Evolutionary conservation across 2,797 vertebrate genomes (phyloP).

Genomic region (Erpetoichthys calabaricus): DNA sequence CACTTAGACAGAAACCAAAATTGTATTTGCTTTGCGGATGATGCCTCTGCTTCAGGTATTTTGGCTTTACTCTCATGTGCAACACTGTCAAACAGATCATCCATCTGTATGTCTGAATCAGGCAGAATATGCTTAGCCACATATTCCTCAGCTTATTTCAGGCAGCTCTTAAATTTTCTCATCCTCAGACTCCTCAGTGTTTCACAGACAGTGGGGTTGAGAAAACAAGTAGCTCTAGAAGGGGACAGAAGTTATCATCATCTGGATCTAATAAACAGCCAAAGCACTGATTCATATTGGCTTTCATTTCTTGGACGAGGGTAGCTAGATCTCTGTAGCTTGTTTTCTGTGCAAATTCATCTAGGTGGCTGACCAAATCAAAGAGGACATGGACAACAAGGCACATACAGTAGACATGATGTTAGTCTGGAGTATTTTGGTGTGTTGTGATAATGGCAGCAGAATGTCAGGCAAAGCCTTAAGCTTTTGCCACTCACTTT

Average conservation of each 20-base stretch:
- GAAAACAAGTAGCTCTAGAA: slow-evolving; percentile 19
- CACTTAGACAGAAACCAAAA: slow-evolving; percentile 14
- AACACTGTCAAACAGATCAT: slow-evolving; percentile 16
- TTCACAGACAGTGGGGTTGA: slow-evolving; percentile 17
- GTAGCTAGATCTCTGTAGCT: slow-evolving; percentile 10
- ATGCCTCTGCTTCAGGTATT: slow-evolving; percentile 14
- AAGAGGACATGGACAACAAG: slow-evolving; percentile 16
- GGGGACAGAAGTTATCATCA: slow-evolving; percentile 14
- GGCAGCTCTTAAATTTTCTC: slow-evolving; percentile 19
- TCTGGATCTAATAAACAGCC: slow-evolving; percentile 12
- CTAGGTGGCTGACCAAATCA: slow-evolving; percentile 19
- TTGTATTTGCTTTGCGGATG: slow-evolving; percentile 1
- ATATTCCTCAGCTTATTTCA: slow-evolving; percentile 18
- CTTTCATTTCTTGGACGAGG: slow-evolving; percentile 16
- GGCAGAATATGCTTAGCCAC: slow-evolving; percentile 8
- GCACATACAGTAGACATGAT: slow-evolving; percentile 19
- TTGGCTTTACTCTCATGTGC: slow-evolving; percentile 10
- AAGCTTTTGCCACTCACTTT: slow-evolving; percentile 19
- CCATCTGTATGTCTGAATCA: slow-evolving; percentile 6
- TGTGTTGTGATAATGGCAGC: slow-evolving; percentile 23
- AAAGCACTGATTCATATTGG: slow-evolving; percentile 12
- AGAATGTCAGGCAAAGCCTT: slow-evolving; percentile 16
- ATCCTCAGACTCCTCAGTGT: slow-evolving; percentile 18
- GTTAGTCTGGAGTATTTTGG: slow-evolving; percentile 13
- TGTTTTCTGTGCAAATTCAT: slow-evolving; percentile 15